Percentiles rank a stretch among this genome's conserved stretches.
These are phyloP conservation scores for Tricholaema leucomelas DNA, from an alignment of 2,113 vertebrate genomes.

Conservation along the genomic window DNA sequence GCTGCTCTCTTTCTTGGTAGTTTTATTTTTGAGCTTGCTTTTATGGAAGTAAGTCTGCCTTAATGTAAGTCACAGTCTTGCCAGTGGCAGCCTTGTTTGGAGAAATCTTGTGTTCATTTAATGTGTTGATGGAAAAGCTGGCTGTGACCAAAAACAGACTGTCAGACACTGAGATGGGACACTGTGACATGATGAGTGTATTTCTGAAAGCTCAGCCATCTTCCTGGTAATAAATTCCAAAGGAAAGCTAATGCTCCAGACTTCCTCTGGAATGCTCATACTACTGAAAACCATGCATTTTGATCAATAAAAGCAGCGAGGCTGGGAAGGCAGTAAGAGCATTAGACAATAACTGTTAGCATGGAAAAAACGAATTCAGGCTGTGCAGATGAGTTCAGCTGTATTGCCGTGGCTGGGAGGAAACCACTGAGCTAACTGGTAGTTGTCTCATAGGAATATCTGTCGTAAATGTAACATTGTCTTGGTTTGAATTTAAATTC, in stretches of 20 bases:
- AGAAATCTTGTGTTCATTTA: slow-evolving; percentile 6
- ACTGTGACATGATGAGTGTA: slow-evolving; percentile 3
- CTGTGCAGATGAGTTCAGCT: slow-evolving; percentile 29
- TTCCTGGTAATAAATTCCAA: slow-evolving; percentile 55
- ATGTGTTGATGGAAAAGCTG: slow-evolving; percentile 1
- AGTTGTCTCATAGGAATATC: background rate
- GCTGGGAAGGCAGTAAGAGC: slow-evolving; percentile 37
- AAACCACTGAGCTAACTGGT: slow-evolving; percentile 22
- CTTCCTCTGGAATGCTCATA: slow-evolving; percentile 39
- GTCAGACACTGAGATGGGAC: background rate
- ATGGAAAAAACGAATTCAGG: slow-evolving; percentile 52
- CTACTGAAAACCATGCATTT: slow-evolving; percentile 63
- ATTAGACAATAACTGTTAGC: slow-evolving; percentile 55
- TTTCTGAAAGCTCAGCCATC: slow-evolving; percentile 50
- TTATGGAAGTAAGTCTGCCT: slow-evolving; percentile 22
- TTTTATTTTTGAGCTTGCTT: slow-evolving; percentile 40
- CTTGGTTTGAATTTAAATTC: no score
- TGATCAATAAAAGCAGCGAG: slow-evolving; percentile 8
- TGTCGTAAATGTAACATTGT: background rate
- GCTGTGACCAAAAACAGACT: slow-evolving; percentile 1
- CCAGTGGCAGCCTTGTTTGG: slow-evolving; percentile 3
- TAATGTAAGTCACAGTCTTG: slow-evolving; percentile 39
- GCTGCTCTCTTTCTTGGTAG: background rate
- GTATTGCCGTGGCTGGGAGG: slow-evolving; percentile 39
- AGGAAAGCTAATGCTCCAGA: slow-evolving; percentile 56